Evolutionary conservation across 2,888 invertebrate genomes (phyloP), one percentile per base, ranked within the genome.

Genomic region (Neoscelio sp.): DNA sequence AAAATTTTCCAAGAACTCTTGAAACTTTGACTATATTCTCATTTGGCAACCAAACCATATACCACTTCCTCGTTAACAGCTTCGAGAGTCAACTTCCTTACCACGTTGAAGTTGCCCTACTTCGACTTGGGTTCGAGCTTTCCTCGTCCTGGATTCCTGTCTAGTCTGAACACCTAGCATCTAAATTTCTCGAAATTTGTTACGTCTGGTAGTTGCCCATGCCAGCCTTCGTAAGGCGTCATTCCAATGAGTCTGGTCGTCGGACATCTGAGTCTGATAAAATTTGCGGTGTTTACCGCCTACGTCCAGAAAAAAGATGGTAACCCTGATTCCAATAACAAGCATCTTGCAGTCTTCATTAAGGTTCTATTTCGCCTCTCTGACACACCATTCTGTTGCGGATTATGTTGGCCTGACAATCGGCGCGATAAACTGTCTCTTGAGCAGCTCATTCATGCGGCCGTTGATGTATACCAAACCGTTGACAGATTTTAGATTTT

Each of bases 351-450:
- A 7, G 65, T 58, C 10, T 85, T 80, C n/a, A n/a, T n/a, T n/a
- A n/a, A n/a, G n/a, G n/a, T n/a, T n/a, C n/a, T n/a, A n/a, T n/a
- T n/a, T n/a, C n/a, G n/a, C n/a, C n/a, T n/a, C n/a, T n/a, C n/a
- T n/a, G n/a, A n/a, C n/a, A n/a, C n/a, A n/a, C 30, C 86, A 79
- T 86, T 87, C 23, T 82, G 81, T 52, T 85, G 80, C 1, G 83
- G 84, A 3, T 67, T 83, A 28, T 83, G 71, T 0, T 85, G 73
- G 6, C 80, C 71, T 0, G 84, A 78, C 1, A 62, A 46, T 40
- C 82, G 48, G 23, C 83, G 80, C 0, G 18, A 15, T 4, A 85
- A 86, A 17, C 83, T 83, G 42, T 13, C 50, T 40, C 8, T 40
- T 33, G 12, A 82, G 48, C 67, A 56, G 82, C 6, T 60, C 38